phyloP scores from a whole-genome alignment of 2,113 vertebrate genomes.

The Phaethon lepturus region DNA sequence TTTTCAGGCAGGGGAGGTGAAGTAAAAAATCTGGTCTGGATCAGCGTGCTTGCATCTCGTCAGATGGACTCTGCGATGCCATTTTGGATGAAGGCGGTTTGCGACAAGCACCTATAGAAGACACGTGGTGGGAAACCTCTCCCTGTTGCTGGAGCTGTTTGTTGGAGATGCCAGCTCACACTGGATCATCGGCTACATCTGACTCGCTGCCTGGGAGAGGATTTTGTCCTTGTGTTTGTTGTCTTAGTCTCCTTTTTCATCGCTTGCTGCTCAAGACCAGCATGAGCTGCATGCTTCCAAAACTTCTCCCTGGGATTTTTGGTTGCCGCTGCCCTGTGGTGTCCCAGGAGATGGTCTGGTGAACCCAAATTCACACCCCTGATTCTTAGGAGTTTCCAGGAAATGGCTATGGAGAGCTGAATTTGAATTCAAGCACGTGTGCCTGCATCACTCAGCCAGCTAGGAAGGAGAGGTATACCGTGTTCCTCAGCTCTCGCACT shows the following conservation, averaged over 20 bases:
- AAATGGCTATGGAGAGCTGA: neutral
- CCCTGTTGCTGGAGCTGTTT: neutral
- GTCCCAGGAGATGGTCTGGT: neutral
- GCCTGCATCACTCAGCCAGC: neutral
- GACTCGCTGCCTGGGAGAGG: neutral
- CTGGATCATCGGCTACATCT: neutral
- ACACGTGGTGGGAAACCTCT: neutral
- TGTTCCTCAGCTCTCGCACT: neutral
- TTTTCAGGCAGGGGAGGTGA: conserved; percentile 57
- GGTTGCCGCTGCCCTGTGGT: neutral
- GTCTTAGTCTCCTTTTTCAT: neutral
- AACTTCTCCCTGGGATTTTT: neutral
- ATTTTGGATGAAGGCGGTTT: neutral
- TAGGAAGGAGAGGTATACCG: neutral
- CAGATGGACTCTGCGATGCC: neutral
- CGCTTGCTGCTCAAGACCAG: neutral
- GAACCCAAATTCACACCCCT: neutral
- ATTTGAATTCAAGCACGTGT: neutral
- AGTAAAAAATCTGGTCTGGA: conserved; percentile 71
- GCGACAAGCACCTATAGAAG: neutral
- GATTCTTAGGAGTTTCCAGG: neutral
- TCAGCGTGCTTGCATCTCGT: neutral
- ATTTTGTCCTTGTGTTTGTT: neutral
- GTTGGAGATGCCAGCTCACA: neutral
- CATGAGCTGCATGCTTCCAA: neutral